Percentiles rank a stretch among this genome's conserved stretches.
phyloP scores from a whole-genome alignment of 2,113 vertebrate genomes.

The Geococcyx californianus region DNA sequence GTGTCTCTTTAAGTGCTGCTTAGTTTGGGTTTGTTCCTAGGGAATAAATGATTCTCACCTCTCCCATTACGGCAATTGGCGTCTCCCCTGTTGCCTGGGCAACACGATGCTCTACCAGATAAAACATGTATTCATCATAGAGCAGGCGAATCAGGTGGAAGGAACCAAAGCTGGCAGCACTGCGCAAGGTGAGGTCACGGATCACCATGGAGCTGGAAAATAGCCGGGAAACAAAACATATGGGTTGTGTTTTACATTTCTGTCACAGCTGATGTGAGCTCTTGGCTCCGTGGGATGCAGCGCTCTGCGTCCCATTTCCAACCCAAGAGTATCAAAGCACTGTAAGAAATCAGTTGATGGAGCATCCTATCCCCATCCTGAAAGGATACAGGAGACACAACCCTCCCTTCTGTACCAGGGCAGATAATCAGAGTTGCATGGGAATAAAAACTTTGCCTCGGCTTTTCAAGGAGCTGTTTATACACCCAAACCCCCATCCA shows the following conservation, averaged over 20 bases:
- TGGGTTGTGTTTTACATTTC: not conserved
- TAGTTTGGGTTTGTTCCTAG: not conserved
- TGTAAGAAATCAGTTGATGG: not conserved
- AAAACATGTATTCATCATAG: slow-evolving; percentile 99
- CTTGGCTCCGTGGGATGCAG: not conserved
- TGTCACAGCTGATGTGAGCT: fast-evolving
- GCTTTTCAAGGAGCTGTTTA: not conserved
- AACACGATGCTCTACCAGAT: slow-evolving; percentile 96
- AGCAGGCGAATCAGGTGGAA: slow-evolving; percentile 97
- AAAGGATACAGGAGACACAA: not conserved
- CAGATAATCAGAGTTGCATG: not conserved
- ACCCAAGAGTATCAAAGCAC: not conserved
- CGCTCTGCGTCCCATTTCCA: not conserved
- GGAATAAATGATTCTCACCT: slow-evolving; percentile 77
- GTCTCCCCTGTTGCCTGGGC: slow-evolving; percentile 95
- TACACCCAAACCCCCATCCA: not conserved
- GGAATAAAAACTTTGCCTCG: not conserved
- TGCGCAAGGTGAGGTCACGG: slow-evolving; percentile 94
- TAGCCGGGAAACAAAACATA: not conserved
- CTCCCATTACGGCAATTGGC: slow-evolving; percentile 96
- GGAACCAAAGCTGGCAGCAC: slow-evolving; percentile 95
- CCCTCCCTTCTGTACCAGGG: not conserved
- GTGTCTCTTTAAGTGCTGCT: not conserved
- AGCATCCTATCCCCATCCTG: not conserved
- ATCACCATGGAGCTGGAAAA: slow-evolving; percentile 95